A percentile compares a stretch with the other conserved stretches of the same genome.
Conservation (phyloP, 2,797 vertebrate species). For the Parauchenoglanis punctatus region DNA sequence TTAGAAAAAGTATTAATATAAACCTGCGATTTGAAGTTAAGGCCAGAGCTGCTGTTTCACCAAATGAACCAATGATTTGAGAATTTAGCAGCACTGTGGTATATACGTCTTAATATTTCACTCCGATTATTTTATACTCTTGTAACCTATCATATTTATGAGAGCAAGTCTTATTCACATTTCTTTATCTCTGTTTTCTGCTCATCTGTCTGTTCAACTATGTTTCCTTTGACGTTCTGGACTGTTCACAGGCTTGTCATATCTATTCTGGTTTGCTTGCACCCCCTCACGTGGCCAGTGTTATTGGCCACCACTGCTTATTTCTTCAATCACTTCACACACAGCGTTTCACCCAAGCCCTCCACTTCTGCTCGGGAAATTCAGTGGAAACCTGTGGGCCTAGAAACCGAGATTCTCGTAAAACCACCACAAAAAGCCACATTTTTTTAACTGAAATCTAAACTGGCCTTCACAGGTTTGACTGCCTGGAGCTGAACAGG, state of each 20-base stretch:
- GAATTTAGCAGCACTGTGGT: background rate
- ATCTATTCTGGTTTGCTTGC: background rate
- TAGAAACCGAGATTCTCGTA: slow-evolving; percentile 61
- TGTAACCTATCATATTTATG: background rate
- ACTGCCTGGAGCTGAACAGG: slow-evolving; percentile 47
- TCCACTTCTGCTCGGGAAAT: slow-evolving; percentile 31
- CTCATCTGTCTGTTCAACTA: background rate
- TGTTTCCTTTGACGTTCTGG: background rate
- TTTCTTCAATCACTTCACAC: slow-evolving; percentile 33
- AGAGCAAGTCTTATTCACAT: background rate
- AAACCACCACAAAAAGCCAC: slow-evolving; percentile 32
- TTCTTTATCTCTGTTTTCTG: background rate
- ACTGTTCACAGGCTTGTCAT: background rate
- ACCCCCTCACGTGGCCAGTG: background rate
- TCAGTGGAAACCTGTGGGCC: slow-evolving; percentile 58
- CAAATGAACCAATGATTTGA: background rate
- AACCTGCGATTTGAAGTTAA: background rate
- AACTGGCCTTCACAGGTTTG: slow-evolving; percentile 62
- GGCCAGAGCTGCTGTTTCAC: background rate
- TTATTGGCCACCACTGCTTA: background rate
- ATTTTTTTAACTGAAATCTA: slow-evolving; percentile 67
- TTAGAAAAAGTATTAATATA: background rate
- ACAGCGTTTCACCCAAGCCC: slow-evolving; percentile 34
- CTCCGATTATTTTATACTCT: background rate
- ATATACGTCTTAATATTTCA: background rate